Evolutionary conservation across 2,797 vertebrate species (phyloP).

Genomic region (Rousettus madagascariensis): DNA sequence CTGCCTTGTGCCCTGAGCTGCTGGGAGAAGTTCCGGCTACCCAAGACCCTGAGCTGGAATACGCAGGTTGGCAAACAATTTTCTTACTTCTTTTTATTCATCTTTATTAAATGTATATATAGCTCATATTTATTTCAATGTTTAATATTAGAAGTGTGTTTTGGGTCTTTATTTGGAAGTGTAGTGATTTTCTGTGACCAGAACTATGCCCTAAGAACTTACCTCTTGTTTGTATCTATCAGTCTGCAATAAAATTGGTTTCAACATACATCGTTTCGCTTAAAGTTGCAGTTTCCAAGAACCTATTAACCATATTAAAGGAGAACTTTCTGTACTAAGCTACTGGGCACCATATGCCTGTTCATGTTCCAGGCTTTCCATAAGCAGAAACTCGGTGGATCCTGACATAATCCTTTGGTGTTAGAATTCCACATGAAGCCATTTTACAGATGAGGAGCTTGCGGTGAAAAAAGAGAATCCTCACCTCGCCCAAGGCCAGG

Average conservation of each 20-base stretch:
- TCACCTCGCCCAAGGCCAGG: background rate
- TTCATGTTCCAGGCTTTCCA: background rate
- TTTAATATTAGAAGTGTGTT: background rate
- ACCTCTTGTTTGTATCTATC: background rate
- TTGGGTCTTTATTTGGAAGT: background rate
- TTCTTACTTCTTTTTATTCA: background rate
- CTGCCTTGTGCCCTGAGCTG: background rate
- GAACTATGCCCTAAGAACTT: background rate
- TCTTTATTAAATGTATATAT: background rate
- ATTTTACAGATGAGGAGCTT: background rate
- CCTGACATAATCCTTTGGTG: background rate
- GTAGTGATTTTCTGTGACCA: background rate
- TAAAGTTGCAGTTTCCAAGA: background rate
- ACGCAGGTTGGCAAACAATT: background rate
- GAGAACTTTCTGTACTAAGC: background rate
- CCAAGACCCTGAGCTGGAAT: background rate
- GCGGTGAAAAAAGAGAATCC: background rate
- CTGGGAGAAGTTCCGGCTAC: background rate
- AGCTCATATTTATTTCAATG: background rate
- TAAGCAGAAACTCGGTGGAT: background rate
- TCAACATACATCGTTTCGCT: background rate
- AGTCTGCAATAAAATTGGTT: background rate
- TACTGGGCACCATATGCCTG: accelerated
- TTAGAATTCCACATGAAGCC: background rate
- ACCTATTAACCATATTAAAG: accelerated